phyloP scores from a whole-genome alignment of 2,113 vertebrate species.

The Nesogale talazaci region DNA sequence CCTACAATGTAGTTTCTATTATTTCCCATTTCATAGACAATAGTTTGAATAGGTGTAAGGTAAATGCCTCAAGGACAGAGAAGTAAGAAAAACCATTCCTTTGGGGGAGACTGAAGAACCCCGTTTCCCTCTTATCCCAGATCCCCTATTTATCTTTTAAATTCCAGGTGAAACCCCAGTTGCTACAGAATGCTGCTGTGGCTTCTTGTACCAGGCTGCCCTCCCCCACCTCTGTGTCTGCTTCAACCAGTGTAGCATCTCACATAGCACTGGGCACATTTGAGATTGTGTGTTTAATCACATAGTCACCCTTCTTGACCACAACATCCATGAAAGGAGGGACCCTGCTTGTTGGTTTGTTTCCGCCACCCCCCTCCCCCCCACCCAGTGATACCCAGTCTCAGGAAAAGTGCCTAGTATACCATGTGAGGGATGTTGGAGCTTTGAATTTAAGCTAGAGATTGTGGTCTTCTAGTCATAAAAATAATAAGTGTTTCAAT shows the following conservation, averaged over 20 bases:
- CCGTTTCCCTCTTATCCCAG: background rate
- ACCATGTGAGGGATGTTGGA: background rate
- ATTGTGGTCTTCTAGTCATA: background rate
- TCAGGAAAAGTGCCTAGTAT: background rate
- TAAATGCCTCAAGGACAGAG: background rate
- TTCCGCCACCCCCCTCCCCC: no score
- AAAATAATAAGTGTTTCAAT: background rate
- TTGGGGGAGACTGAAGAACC: background rate
- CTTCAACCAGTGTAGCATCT: rapidly evolving
- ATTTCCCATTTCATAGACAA: background rate
- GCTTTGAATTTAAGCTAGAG: background rate
- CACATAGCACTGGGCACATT: background rate
- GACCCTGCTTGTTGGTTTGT: no score
- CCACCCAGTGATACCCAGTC: no score
- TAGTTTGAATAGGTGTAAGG: background rate
- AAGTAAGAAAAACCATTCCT: background rate
- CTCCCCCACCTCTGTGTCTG: rapidly evolving
- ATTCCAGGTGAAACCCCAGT: background rate
- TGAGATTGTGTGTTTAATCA: background rate
- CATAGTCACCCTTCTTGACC: background rate
- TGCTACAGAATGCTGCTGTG: background rate
- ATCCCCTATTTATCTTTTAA: background rate
- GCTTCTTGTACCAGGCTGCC: rapidly evolving
- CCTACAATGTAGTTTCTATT: background rate
- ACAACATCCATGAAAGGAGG: background rate